phyloP scores from a whole-genome alignment of 2,113 vertebrate genomes.

The Tangachromis dhanisi region DNA sequence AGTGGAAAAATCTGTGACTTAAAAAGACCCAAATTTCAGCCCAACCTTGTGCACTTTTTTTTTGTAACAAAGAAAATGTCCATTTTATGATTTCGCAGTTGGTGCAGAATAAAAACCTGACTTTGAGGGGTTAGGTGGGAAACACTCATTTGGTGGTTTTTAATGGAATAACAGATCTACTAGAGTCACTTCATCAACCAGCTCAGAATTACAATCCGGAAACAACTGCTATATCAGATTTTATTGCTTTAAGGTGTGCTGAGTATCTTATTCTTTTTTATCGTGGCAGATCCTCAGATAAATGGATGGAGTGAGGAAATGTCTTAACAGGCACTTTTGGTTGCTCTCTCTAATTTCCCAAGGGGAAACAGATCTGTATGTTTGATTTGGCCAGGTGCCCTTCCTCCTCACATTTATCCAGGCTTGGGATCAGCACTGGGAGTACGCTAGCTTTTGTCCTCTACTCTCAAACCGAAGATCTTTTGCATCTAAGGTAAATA shows the following conservation, averaged over 20 bases:
- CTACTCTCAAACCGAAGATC: neutral
- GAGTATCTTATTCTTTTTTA: neutral
- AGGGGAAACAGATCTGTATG: neutral
- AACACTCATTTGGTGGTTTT: neutral
- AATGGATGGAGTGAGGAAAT: neutral
- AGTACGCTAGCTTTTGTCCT: neutral
- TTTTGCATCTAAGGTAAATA: neutral
- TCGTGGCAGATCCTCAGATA: neutral
- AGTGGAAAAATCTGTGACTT: neutral
- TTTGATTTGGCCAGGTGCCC: neutral
- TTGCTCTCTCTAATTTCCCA: neutral
- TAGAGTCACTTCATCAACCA: neutral
- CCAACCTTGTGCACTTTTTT: neutral
- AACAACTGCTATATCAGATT: neutral
- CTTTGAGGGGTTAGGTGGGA: neutral
- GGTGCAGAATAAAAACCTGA: neutral
- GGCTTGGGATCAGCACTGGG: neutral
- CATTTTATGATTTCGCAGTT: neutral
- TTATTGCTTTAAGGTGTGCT: neutral
- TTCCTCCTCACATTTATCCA: neutral
- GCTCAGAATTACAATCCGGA: neutral
- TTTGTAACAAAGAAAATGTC: neutral
- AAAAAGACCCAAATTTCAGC: neutral
- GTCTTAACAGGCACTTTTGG: neutral
- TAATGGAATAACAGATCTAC: neutral